A percentile compares a stretch with the other conserved stretches of the same genome.
Conservation (phyloP, 2,888 invertebrate genomes). For the Dasypogon diadema region DNA sequence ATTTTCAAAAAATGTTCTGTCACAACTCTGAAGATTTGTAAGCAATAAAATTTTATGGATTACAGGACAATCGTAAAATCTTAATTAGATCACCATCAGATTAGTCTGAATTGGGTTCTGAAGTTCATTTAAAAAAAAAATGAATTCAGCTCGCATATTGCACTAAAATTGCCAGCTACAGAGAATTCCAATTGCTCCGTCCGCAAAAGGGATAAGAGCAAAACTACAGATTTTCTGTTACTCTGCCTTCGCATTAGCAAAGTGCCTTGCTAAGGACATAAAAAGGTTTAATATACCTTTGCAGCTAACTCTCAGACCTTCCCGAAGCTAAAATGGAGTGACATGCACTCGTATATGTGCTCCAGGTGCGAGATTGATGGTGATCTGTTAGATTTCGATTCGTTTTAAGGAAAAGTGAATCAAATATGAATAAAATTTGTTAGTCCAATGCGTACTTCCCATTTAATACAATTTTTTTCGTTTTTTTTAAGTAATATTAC, state of each 20-base stretch:
- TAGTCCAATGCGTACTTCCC: too few relatives aligned
- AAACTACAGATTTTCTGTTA: slow-evolving; percentile 48
- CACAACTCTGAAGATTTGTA: background rate
- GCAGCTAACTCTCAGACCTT: slow-evolving; percentile 50
- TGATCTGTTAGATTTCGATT: slow-evolving; percentile 1
- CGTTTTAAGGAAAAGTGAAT: background rate
- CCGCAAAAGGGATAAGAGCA: background rate
- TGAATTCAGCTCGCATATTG: slow-evolving; percentile 51
- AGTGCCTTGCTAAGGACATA: slow-evolving; percentile 47
- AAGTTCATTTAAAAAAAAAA: slow-evolving; percentile 6
- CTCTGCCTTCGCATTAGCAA: slow-evolving; percentile 38
- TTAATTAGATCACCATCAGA: slow-evolving; percentile 39
- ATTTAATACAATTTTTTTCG: background rate
- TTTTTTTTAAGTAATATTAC: background rate
- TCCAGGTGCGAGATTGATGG: slow-evolving; percentile 53
- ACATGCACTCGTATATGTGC: slow-evolving; percentile 47
- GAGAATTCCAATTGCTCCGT: slow-evolving; percentile 17
- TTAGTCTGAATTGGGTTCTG: slow-evolving; percentile 55
- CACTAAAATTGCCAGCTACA: slow-evolving; percentile 52
- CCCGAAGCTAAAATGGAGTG: slow-evolving; percentile 23
- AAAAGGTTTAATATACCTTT: background rate
- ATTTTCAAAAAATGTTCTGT: background rate
- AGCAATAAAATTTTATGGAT: background rate
- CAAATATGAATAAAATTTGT: too few relatives aligned
- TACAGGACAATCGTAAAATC: background rate